Evolutionary conservation across 2,888 invertebrate genomes (phyloP).

Genomic region (Dinocampus coccinellae): DNA sequence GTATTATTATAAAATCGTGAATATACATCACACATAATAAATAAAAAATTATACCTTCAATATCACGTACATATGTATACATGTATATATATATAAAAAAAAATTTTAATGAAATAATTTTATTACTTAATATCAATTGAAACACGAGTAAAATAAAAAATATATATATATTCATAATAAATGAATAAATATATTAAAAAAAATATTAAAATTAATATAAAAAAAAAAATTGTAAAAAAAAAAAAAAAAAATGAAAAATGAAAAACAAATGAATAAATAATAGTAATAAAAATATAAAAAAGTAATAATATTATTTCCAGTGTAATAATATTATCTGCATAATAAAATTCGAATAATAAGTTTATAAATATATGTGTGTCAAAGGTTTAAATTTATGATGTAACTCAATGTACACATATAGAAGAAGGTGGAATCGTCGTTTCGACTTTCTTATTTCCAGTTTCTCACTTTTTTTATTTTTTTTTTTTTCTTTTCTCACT

Average conservation of each 20-base stretch:
- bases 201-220: no score
- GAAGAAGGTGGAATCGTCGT: slow-evolving; percentile 43
- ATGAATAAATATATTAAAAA: no score
- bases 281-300: not conserved
- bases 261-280: not conserved
- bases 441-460: slow-evolving; percentile 52
- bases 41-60: not conserved
- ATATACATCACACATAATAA: not conserved
- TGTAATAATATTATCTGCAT: not conserved
- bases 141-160: no score
- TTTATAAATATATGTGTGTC: not conserved
- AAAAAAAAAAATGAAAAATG: not conserved
- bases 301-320: no score
- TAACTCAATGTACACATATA: not conserved
- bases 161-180: no score
- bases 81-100: no score
- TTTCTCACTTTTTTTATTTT: slow-evolving; percentile 42
- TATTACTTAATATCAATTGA: no score
- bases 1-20: not conserved
- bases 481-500: slow-evolving; percentile 8
- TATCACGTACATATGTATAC: not conserved
- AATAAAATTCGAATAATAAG: not conserved
- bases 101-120: no score
- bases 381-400: not conserved
- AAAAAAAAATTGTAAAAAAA: no score